Evolutionary conservation across 2,113 vertebrate genomes (phyloP), one percentile per base, ranked within the genome.

Genomic region (Chrysochloris asiatica): DNA sequence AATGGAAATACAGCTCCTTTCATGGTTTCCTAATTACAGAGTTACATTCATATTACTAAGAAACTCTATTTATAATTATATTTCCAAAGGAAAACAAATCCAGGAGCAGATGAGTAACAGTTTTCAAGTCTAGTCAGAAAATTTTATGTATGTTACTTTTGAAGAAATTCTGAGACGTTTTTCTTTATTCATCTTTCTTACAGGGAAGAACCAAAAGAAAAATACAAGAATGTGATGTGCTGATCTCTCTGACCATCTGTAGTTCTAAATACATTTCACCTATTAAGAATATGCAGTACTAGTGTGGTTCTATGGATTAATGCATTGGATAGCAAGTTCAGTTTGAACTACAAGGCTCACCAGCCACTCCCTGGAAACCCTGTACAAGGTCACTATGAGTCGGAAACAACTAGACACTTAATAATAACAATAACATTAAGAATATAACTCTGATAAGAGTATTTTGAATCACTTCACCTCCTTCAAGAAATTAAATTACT

Each of bases 21-120:
- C 22, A 45, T 77, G 5, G 52, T 75, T 92, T 92, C 21, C n/a
- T 90, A 94, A 87, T 95, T 94, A 59, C 83, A 85, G 73, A 36
- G 56, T 90, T 93, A 19, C 22, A 50, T 92, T 84, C 82, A 77
- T 36, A 77, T 93, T 45, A 38, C 79, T 87, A 75, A 83, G 48
- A 71, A 92, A 78, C 36, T 77, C 61, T 82, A 65, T 75, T 95
- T 94, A 88, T 36, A 48, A 75, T 87, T 87, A 93, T 38, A 48
- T 79, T 88, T 71, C 63, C 69, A 89, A 73, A 71, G 77, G 47
- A 93, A 90, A 81, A 69, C 54, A 96, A 94, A 92, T 43, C 26
- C 22, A 65, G 83, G 54, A 94, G 48, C 47, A 79, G 76, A 93
- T 91, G 89, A 94, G 38, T 41, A 71, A 69, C 14, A 80, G 45